Conservation (phyloP, 1,140 invertebrate genomes). For the Hermatobates lingyangjiaoensis region DNA sequence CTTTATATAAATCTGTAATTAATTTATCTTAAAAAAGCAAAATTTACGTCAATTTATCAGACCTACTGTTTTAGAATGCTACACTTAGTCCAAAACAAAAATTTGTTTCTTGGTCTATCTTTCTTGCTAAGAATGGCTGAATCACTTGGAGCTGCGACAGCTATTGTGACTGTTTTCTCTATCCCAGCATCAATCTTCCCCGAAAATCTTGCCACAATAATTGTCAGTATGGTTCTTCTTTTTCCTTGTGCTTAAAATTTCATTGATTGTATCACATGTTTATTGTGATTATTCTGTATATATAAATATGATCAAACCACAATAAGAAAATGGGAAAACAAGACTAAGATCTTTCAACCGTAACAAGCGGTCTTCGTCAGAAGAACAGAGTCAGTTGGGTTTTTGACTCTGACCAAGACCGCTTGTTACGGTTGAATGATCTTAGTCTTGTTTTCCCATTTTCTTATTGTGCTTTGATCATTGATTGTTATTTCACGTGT, state of each 20-base stretch:
- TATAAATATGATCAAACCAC: too few relatives aligned
- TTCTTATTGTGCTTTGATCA: too few relatives aligned
- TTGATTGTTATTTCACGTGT: too few relatives aligned
- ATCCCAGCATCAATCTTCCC: slow-evolving; percentile 42
- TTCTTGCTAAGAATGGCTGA: slow-evolving; percentile 37
- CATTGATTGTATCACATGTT: too few relatives aligned
- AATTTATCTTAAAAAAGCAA: background rate
- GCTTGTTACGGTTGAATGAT: too few relatives aligned
- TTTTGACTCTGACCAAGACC: too few relatives aligned
- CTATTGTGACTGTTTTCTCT: slow-evolving; percentile 40
- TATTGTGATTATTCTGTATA: too few relatives aligned
- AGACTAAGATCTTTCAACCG: too few relatives aligned
- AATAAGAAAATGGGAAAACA: too few relatives aligned
- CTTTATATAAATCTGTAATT: background rate
- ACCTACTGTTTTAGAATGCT: slow-evolving; percentile 30
- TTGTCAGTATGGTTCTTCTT: slow-evolving; percentile 27
- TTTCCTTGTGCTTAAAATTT: background rate
- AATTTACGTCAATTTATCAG: background rate
- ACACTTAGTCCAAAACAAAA: slow-evolving; percentile 29
- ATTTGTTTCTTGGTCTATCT: slow-evolving; percentile 35
- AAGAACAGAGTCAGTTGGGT: too few relatives aligned
- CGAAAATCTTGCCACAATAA: slow-evolving; percentile 35
- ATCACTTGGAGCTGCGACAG: slow-evolving; percentile 38
- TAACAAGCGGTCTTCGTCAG: too few relatives aligned
- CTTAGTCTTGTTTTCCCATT: too few relatives aligned